A percentile compares a stretch with the other conserved stretches of the same genome.
phyloP scores from a whole-genome alignment of 2,113 vertebrate species.

The Dinomys branickii region DNA sequence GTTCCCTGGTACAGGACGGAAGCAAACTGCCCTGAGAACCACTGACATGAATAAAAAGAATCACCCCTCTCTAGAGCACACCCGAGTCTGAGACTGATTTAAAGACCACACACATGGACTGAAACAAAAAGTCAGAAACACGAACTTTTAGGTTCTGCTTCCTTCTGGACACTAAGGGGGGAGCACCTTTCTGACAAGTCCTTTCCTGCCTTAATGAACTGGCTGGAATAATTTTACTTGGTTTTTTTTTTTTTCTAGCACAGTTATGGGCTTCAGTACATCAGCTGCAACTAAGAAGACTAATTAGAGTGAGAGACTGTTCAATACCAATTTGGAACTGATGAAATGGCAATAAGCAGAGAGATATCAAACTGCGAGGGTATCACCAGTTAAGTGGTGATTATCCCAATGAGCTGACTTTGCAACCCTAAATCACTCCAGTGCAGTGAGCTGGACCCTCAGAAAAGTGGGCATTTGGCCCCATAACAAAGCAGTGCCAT shows the following conservation, averaged over 20 bases:
- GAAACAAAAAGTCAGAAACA: background rate
- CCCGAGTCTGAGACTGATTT: background rate
- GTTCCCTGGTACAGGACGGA: background rate
- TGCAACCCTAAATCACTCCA: constrained; percentile 45
- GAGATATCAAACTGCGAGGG: background rate
- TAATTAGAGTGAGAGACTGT: constrained; percentile 46
- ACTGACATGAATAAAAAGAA: background rate
- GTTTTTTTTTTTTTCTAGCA: background rate
- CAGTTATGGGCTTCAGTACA: background rate
- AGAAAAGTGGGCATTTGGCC: constrained; percentile 46
- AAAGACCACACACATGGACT: background rate
- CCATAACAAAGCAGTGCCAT: background rate
- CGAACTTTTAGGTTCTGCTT: background rate
- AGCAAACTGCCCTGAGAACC: background rate
- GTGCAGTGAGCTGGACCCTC: background rate
- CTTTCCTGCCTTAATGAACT: background rate
- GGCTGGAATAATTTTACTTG: background rate
- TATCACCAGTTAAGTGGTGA: constrained; percentile 29
- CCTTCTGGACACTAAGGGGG: background rate
- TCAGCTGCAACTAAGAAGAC: background rate
- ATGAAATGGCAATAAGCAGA: background rate
- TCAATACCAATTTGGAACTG: constrained; percentile 56
- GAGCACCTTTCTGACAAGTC: background rate
- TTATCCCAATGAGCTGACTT: constrained; percentile 65
- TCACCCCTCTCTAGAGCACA: background rate